phyloP scores from a whole-genome alignment of 2,113 vertebrate genomes.

The Prunella fulvescens region DNA sequence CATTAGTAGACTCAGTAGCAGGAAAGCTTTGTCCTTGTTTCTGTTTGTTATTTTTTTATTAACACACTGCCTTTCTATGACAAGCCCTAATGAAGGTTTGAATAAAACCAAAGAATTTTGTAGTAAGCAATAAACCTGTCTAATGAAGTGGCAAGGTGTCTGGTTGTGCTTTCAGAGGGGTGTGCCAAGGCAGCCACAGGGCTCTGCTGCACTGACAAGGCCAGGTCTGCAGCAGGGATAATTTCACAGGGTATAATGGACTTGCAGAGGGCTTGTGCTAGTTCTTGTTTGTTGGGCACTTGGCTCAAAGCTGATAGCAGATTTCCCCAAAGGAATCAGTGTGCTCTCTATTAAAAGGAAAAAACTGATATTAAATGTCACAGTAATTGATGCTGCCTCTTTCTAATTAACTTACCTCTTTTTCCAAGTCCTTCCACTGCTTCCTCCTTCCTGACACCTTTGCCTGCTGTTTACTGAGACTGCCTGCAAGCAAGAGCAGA shows the following conservation, averaged over 20 bases:
- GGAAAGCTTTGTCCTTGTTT: background rate
- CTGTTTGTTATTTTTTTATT: background rate
- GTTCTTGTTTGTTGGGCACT: background rate
- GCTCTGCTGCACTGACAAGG: background rate
- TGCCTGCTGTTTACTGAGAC: background rate
- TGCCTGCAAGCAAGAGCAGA: background rate
- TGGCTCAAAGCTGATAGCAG: background rate
- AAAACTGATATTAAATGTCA: constrained; percentile 6
- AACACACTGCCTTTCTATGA: background rate
- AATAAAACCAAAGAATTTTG: background rate
- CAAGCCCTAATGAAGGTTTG: background rate
- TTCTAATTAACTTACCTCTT: constrained; percentile 8
- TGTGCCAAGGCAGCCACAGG: background rate
- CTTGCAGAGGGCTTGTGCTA: background rate
- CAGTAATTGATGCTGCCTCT: background rate
- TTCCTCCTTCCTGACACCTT: background rate
- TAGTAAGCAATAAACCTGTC: background rate
- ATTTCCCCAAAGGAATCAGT: background rate
- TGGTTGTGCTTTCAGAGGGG: background rate
- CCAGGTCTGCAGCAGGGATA: background rate
- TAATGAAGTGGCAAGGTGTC: background rate
- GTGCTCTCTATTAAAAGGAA: background rate
- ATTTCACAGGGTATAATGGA: background rate
- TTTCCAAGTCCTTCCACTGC: background rate
- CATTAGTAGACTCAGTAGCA: background rate